Percentiles rank a stretch among this genome's conserved stretches.
phyloP scores from a whole-genome alignment of 2,888 invertebrate genomes.

The Selenia dentaria region DNA sequence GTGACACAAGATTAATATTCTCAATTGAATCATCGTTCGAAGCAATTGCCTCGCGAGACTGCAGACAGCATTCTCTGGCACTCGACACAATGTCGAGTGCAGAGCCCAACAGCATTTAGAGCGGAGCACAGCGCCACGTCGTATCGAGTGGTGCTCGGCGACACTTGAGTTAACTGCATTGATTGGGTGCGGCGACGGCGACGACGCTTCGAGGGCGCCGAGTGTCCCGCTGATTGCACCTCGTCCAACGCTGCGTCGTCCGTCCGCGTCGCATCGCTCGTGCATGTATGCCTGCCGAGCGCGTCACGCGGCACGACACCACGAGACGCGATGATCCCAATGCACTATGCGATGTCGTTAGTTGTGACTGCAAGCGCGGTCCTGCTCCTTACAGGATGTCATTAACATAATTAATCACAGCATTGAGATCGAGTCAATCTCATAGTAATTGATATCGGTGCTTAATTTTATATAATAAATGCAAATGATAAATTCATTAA shows the following conservation, averaged over 20 bases:
- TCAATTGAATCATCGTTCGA: not conserved
- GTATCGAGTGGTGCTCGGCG: slow-evolving; percentile 1
- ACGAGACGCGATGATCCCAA: no score
- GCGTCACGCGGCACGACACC: no score
- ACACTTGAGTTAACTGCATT: slow-evolving; percentile 1
- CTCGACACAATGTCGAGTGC: not conserved
- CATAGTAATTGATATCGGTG: not conserved
- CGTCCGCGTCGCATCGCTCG: no score
- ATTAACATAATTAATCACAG: not conserved
- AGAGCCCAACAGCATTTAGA: not conserved
- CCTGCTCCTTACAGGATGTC: not conserved
- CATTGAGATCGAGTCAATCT: not conserved
- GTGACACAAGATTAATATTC: no score
- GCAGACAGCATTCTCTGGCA: not conserved
- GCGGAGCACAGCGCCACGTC: not conserved
- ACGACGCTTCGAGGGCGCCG: no score
- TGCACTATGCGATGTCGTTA: no score
- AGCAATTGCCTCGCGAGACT: not conserved
- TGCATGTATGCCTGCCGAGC: no score
- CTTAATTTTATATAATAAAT: no score
- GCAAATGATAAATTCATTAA: no score
- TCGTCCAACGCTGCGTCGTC: no score
- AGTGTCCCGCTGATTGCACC: no score
- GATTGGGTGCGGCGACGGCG: slow-evolving; percentile 1
- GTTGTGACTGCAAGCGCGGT: no score